Evolutionary conservation across 2,888 invertebrate species (phyloP).

Genomic region (Halictus ligatus): DNA sequence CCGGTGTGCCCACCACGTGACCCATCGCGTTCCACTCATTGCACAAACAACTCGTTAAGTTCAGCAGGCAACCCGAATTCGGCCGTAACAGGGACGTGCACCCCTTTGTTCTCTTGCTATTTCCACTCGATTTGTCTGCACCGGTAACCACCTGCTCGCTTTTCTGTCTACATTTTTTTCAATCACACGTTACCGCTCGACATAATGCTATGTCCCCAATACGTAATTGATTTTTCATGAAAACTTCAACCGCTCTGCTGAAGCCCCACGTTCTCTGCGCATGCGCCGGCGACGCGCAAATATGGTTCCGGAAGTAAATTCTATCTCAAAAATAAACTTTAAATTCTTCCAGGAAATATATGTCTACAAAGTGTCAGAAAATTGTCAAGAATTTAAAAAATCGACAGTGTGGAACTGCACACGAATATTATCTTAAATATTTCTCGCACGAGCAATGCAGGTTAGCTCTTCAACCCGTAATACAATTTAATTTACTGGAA

Average conservation of each 20-base stretch:
- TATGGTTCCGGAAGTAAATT: background rate
- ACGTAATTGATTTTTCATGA: background rate
- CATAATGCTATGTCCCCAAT: conserved; percentile 16
- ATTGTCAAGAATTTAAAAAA: too few species aligned
- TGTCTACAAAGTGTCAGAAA: background rate
- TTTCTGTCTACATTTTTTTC: conserved; percentile 42
- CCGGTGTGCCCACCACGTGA: conserved; percentile 69
- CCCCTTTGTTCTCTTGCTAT: conserved; percentile 63
- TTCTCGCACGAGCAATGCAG: too few species aligned
- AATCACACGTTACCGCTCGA: conserved; percentile 37
- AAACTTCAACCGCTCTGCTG: background rate
- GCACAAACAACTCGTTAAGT: conserved; percentile 76
- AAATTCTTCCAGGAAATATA: background rate
- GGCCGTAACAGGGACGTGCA: conserved; percentile 55
- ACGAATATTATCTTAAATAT: too few species aligned
- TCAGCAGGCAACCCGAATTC: conserved; percentile 68
- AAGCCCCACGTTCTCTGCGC: background rate
- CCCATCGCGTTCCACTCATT: conserved; percentile 72
- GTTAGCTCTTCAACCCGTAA: too few species aligned
- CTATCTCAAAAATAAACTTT: background rate
- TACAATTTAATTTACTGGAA: too few species aligned
- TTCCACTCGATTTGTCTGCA: conserved; percentile 62
- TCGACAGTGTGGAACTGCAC: too few species aligned
- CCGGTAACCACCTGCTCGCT: conserved; percentile 47
- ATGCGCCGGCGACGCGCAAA: background rate